Percentiles rank a stretch among this genome's conserved stretches.
Conservation (phyloP, 2,888 invertebrate species). For the Petrolisthes manimaculis region DNA sequence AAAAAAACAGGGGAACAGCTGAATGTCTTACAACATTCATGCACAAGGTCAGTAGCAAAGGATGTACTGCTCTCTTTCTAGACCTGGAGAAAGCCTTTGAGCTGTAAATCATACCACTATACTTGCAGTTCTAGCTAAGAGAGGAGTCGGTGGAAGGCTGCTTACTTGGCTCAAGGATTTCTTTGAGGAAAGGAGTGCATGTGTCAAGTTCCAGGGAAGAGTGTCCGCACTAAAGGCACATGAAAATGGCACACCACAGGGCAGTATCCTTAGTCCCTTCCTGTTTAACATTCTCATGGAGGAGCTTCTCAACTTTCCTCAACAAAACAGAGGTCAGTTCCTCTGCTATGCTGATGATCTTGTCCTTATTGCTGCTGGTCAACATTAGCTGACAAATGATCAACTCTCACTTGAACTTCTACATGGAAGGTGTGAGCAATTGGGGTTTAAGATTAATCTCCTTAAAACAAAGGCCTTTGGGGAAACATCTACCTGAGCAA, state of each 20-base stretch:
- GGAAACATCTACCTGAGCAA: no score
- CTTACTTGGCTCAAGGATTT: neutral
- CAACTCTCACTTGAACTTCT: neutral
- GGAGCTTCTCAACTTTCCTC: neutral
- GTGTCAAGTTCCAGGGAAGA: neutral
- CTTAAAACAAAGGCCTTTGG: neutral
- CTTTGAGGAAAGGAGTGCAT: neutral
- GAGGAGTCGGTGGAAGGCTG: neutral
- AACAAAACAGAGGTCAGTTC: neutral
- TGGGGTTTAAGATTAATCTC: constrained; percentile 3
- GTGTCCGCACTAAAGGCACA: neutral
- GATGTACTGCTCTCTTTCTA: neutral
- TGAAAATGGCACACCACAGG: constrained; percentile 3
- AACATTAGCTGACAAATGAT: neutral
- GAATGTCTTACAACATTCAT: neutral
- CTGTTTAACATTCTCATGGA: neutral
- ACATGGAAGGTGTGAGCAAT: neutral
- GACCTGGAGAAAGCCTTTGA: constrained; percentile 14
- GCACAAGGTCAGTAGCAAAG: neutral
- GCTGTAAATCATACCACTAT: neutral
- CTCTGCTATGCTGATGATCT: neutral
- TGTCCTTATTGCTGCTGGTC: neutral
- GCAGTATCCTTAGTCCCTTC: neutral
- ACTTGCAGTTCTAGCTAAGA: neutral
- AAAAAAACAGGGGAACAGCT: neutral